These are phyloP conservation scores for Erethizon dorsatum DNA, from an alignment of 2,797 vertebrate species.

Conservation along the genomic window DNA sequence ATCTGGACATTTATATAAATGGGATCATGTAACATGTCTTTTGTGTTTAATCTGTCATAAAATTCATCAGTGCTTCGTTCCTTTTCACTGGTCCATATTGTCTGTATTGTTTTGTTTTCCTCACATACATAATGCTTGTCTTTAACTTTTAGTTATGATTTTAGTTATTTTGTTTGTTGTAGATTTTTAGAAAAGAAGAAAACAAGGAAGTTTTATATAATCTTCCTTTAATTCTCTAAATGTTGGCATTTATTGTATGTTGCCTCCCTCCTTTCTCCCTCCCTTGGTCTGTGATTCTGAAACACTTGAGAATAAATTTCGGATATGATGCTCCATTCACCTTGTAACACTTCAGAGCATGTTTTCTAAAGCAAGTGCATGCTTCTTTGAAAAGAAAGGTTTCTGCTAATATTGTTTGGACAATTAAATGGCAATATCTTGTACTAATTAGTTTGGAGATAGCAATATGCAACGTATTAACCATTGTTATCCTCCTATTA, in stretches of 20 bases:
- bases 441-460: no score
- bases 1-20: neutral
- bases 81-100: neutral
- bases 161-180: neutral
- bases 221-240: neutral
- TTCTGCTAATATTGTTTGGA: no score
- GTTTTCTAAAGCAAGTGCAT: slow-evolving; percentile 7
- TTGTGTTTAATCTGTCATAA: neutral
- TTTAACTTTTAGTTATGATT: neutral
- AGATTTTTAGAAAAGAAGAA: neutral
- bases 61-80: neutral
- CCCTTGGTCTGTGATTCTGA: neutral
- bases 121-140: neutral
- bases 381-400: neutral
- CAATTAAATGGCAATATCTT: no score
- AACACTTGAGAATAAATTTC: neutral
- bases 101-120: slow-evolving; percentile 9
- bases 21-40: neutral
- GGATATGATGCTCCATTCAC: neutral
- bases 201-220: slow-evolving; percentile 17
- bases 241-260: neutral
- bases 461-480: no score
- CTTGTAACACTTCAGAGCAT: slow-evolving; percentile 1
- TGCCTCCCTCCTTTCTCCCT: no score
- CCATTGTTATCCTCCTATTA: no score